A percentile compares a stretch with the other conserved stretches of the same genome.
These are phyloP conservation scores for Ceratina australensis DNA, from an alignment of 1,140 invertebrate species.

Conservation along the genomic window DNA sequence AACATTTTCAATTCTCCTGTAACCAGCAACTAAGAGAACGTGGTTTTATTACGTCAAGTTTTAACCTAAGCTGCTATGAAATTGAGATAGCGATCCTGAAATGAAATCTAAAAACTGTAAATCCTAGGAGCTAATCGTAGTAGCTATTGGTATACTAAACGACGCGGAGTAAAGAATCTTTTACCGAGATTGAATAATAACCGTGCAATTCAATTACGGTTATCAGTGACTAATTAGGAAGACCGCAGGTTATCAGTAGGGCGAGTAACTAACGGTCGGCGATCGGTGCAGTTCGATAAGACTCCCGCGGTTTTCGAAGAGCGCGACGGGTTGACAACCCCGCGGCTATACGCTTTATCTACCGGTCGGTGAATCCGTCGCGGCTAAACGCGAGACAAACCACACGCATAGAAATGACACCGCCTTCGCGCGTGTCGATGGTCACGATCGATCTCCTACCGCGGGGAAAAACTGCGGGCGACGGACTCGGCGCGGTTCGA, in stretches of 20 bases:
- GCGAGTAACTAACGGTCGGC: constrained; percentile 6
- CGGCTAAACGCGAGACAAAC: constrained; percentile 15
- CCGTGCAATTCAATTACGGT: too few species aligned
- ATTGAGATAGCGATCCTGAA: too few species aligned
- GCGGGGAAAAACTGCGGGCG: neutral
- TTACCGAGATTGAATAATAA: too few species aligned
- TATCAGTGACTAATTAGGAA: too few species aligned
- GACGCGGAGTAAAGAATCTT: too few species aligned
- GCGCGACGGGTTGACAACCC: constrained; percentile 36
- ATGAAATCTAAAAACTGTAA: too few species aligned
- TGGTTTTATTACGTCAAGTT: too few species aligned
- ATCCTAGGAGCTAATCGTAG: too few species aligned
- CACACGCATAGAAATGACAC: constrained; percentile 27
- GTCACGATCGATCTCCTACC: constrained; percentile 29
- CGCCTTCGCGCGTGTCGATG: constrained; percentile 1
- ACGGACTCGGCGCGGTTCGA: neutral
- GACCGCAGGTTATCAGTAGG: constrained; percentile 1
- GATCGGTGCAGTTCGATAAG: neutral
- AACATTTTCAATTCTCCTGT: too few species aligned
- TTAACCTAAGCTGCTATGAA: too few species aligned
- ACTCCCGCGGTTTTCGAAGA: neutral
- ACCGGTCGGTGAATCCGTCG: constrained; percentile 10
- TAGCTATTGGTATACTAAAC: too few species aligned
- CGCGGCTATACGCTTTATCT: constrained; percentile 14
- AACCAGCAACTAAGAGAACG: too few species aligned